Base-by-base conservation (phyloP, 2,888 invertebrate species). In the Drosophila limbata region DNA sequence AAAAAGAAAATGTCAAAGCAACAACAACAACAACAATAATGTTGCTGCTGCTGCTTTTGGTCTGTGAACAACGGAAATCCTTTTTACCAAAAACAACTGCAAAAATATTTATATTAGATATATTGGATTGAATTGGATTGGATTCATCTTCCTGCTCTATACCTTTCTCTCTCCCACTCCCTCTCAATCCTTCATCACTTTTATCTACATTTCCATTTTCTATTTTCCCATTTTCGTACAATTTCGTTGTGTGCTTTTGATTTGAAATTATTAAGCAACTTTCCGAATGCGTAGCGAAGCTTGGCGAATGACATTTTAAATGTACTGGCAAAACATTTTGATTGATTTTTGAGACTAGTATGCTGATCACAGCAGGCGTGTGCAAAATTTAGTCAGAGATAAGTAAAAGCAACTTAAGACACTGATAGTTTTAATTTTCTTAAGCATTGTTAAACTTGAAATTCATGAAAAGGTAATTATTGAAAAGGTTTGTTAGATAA, bases 61-160 rank as follows among this genome's bases (percentile, higher is more conserved):
- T 52, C 50, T 78, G 81, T 69, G 73, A 76, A 80, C 73, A 83
- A 82, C 86, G 84, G 88, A 84, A 85, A 83, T 84, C 84, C 84
- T 81, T 84, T 85, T 72, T 66, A 40, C 64, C 77, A 73, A 82
- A 88, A 85, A 85, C 88, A 84, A 84, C 86, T 85, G 88, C 73
- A 85, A 88, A 85, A 84, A 84, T 84, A 84, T 84, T 88, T 84
- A 88, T 84, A 85, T 84, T 88, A 84, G 88, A 84, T 85, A 84
- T 88, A 84, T 85, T 88, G 86, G 80, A 88, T 84, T 82, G 80
- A 31, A 57, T 57, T 64, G 57, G 42, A 64, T 64, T 64, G 61
- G 61, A 66, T 78, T 63, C 31, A 37, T 42, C 11, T 35, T 44
- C 21, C 21, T 13, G 8, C 62, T 28, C 42, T 13, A 3, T 10